phyloP scores from a whole-genome alignment of 2,113 vertebrate species.

The Thamnophis sirtalis region DNA sequence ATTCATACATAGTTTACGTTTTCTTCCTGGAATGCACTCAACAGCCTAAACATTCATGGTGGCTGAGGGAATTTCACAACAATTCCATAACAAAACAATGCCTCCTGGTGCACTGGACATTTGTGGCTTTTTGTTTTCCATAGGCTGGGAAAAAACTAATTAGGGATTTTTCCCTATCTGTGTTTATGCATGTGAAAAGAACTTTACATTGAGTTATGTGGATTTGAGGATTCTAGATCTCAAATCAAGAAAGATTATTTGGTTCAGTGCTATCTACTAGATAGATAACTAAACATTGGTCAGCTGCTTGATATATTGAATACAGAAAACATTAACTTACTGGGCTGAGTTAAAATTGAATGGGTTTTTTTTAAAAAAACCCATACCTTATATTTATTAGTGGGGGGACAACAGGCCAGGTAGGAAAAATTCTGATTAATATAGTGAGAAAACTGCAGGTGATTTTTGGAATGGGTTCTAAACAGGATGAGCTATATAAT shows the following conservation, averaged over 20 bases:
- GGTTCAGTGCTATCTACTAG: neutral
- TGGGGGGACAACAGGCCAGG: neutral
- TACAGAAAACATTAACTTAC: neutral
- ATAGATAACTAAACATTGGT: neutral
- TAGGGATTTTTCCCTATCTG: neutral
- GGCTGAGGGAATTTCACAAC: neutral
- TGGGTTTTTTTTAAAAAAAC: neutral
- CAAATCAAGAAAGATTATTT: neutral
- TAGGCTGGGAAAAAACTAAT: neutral
- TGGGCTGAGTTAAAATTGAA: neutral
- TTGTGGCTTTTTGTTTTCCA: neutral
- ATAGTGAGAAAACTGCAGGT: neutral
- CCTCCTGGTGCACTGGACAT: neutral
- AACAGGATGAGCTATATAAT: neutral
- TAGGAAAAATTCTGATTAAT: neutral
- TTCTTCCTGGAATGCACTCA: neutral
- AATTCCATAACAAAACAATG: neutral
- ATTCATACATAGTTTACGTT: neutral
- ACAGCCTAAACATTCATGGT: neutral
- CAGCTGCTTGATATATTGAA: neutral
- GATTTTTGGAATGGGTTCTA: neutral
- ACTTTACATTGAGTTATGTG: neutral
- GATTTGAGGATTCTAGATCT: neutral
- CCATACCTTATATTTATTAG: neutral
- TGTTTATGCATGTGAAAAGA: neutral